Percentiles rank a stretch among this genome's conserved stretches.
phyloP scores from a whole-genome alignment of 2,888 invertebrate species.

The Tenthredo scrophulariae region DNA sequence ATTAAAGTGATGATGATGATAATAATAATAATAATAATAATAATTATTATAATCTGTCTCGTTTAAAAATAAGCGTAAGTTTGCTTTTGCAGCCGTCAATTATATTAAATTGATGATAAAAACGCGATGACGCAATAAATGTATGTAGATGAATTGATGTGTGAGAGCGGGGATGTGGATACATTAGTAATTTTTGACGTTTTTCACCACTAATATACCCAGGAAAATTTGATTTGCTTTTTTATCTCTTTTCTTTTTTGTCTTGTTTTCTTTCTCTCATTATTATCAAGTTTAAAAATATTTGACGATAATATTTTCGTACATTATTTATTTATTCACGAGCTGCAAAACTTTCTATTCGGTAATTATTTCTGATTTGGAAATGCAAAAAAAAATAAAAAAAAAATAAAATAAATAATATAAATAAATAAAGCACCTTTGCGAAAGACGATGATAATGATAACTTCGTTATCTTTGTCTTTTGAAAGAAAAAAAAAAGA shows the following conservation, averaged over 20 bases:
- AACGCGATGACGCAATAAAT: not conserved
- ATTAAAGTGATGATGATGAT: not conserved
- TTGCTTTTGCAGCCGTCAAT: slow-evolving; percentile 51
- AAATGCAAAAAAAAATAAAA: too few species aligned
- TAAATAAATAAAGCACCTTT: not conserved
- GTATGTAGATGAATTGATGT: not conserved
- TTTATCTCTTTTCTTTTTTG: not conserved
- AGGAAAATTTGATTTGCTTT: not conserved
- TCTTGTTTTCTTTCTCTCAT: not conserved
- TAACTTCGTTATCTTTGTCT: not conserved
- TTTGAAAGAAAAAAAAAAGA: not conserved
- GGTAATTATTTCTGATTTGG: not conserved
- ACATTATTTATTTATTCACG: slow-evolving; percentile 35
- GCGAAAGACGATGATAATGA: not conserved
- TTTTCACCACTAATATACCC: not conserved
- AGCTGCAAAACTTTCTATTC: slow-evolving; percentile 27
- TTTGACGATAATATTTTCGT: too few species aligned
- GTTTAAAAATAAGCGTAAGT: slow-evolving; percentile 57
- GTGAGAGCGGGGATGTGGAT: not conserved
- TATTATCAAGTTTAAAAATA: slow-evolving; percentile 6
- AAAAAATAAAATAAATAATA: too few species aligned
- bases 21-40: slow-evolving; percentile 9
- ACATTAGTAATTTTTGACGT: not conserved
- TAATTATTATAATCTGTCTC: slow-evolving; percentile 26
- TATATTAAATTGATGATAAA: not conserved